Base-by-base conservation (phyloP, 1,140 invertebrate genomes). In the Phthorimaea operculella region DNA sequence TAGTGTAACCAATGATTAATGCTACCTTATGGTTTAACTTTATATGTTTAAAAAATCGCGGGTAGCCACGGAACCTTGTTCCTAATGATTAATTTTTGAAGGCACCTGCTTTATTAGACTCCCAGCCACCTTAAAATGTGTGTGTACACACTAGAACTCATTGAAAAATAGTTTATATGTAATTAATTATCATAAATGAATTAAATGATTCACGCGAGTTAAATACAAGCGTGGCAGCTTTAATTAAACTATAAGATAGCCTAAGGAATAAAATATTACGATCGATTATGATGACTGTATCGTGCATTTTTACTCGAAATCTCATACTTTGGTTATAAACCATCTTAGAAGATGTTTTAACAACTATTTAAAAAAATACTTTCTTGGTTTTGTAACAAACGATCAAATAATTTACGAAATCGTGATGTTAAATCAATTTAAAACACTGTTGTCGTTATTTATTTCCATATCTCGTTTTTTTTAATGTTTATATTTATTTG, bases 171-270 rank as follows among this genome's bases (percentile, higher is more conserved):
- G 58, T 56, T 60, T 60, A 60, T 62, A 39, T 10, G 17, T 54
- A 54, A 33, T 55, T 55, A 33, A 59, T 58, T 68, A 67, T 28
- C 21, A 6, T 64, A 55, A 58, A 63, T 68, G 56, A 65, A 66
- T 62, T 59, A 54, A 60, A 70, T 65, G 57, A 55, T 28, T 28
- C 21, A 64, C 62, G 69, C 74, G 68, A 79, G 75, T 73, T 67
- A 58, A 67, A 69, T 70, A 78, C 72, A 75, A 73, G 74, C 66
- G 70, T 70, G 73, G 64, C 77, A 72, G 79, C 79, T 82, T 82
- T 82, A 82, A 82, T 74, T 79, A 80, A 70, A 82, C 68, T 72
- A 54, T 82, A 82, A 82, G 79, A 77, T 79, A 82, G 75, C 63
- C 47, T 79, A 79, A 79, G 73, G 58, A 67, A 56, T 59, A 58